Evolutionary conservation across 2,888 invertebrate species (phyloP), one percentile per base, ranked within the genome.

Genomic region (Linnaemya tessellans): DNA sequence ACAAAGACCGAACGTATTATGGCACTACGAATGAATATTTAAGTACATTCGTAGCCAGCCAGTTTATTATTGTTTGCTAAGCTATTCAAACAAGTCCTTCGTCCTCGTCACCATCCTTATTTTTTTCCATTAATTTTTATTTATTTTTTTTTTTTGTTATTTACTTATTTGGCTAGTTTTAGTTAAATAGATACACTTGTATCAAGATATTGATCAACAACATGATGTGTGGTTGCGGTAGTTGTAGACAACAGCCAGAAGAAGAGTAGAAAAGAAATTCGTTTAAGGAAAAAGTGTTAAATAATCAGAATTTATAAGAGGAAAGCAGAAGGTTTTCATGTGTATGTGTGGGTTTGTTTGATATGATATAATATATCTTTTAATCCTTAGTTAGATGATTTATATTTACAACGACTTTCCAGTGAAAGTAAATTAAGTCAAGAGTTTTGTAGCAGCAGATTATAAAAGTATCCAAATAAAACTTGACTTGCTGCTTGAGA

Each of bases 141-240:
- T n/a, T n/a, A n/a, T n/a, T n/a, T n/a, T n/a, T n/a, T n/a, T n/a
- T n/a, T n/a, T n/a, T n/a, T 65, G 5, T 46, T 56, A 56, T 65
- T 67, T 58, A 67, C 43, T 77, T 73, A 22, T 22, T 58, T 58
- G 22, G 54, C 67, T 67, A 25, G 13, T 67, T 58, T 25, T 58
- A 67, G 22, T 38, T 56, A 58, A n/a, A 67, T 58, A 58, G 22
- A 77, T 67, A 49, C 22, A 56, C 64, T 65, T 67, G 46, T 49
- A 25, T 22, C 58, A 49, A 49, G 77, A 77, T 77, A 77, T 77
- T 77, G 77, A 67, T 67, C 77, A 67, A 67, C 41, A 67, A 67
- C 25, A 67, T 49, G 22, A 58, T 77, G 46, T 58, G 43, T 35
- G 56, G 65, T 67, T 46, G 77, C 25, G 43, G 54, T 77, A 43